Evolutionary conservation across 35 echinoderm and acorn worm genomes (phyloP).

Genomic region (Anneissia japonica): DNA sequence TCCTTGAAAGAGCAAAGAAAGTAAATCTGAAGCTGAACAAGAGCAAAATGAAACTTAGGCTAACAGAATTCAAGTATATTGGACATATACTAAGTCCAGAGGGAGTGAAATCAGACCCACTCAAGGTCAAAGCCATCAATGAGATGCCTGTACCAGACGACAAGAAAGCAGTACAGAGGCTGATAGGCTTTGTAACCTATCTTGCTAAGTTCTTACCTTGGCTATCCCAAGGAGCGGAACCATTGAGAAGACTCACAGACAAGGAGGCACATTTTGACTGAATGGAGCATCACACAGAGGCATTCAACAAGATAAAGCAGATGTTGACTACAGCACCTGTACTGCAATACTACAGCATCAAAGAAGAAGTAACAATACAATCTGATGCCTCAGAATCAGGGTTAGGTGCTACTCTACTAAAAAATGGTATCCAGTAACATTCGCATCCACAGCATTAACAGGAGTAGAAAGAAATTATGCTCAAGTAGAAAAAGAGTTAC

Average conservation of each 20-base stretch:
- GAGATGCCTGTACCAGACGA: constrained; percentile 27
- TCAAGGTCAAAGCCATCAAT: constrained; percentile 11
- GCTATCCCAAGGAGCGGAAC: constrained; percentile 38
- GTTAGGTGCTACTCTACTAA: constrained; percentile 28
- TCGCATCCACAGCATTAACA: constrained; percentile 33
- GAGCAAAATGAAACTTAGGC: not conserved
- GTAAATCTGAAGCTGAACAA: constrained; percentile 39
- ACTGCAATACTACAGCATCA: constrained; percentile 37
- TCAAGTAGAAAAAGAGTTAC: constrained; percentile 43
- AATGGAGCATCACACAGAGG: constrained; percentile 4
- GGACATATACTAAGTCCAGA: not conserved
- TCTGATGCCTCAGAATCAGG: constrained; percentile 37
- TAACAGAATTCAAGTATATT: not conserved
- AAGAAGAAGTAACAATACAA: constrained; percentile 23
- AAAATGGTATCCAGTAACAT: constrained; percentile 42
- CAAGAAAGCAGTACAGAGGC: constrained; percentile 34
- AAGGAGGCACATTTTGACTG: constrained; percentile 36
- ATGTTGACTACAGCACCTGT: constrained; percentile 20
- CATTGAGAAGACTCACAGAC: constrained; percentile 44
- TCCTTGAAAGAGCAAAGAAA: constrained; percentile 23
- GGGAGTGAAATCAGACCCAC: constrained; percentile 4
- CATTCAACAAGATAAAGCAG: constrained; percentile 24
- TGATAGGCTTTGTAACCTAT: constrained; percentile 30
- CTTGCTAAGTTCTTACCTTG: constrained; percentile 34
- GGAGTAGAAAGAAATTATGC: constrained; percentile 25